Evolutionary conservation across 2,888 invertebrate species (phyloP).

Genomic region (Nymphalis polychloros): DNA sequence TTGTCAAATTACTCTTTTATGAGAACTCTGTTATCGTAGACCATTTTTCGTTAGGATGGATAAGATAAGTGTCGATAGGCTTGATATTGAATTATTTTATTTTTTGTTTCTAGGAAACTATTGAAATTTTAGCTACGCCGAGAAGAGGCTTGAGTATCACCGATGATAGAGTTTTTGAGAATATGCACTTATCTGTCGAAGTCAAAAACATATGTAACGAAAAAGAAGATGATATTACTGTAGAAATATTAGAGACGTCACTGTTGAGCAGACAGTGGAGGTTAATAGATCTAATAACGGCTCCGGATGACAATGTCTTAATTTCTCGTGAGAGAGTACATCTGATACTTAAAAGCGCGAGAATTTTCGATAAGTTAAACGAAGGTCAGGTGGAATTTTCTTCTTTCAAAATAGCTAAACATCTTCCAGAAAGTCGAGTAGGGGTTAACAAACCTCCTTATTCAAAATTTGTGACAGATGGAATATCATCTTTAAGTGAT

Average conservation of each 20-base stretch:
- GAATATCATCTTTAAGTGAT: conserved; percentile 40
- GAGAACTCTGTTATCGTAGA: too few relatives aligned
- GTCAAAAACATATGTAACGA: conserved; percentile 86
- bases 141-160: conserved; percentile 73
- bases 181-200: conserved; percentile 85
- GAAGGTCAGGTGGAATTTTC: conserved; percentile 60
- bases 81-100: neutral
- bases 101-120: conserved; percentile 69
- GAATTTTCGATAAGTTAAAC: conserved; percentile 51
- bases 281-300: conserved; percentile 66
- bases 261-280: conserved; percentile 83
- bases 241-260: conserved; percentile 67
- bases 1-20: too few relatives aligned
- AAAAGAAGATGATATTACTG: conserved; percentile 81
- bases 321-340: conserved; percentile 67
- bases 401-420: conserved; percentile 57
- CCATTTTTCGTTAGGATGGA: too few relatives aligned
- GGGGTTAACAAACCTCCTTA: conserved; percentile 47
- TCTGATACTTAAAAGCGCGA: conserved; percentile 62
- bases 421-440: conserved; percentile 51
- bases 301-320: conserved; percentile 54
- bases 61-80: too few relatives aligned
- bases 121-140: conserved; percentile 79
- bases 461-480: conserved; percentile 48
- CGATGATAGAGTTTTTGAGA: conserved; percentile 69